Evolutionary conservation across 2,797 vertebrate species (phyloP), one percentile per base, ranked within the genome.

Genomic region (Pseudochaenichthys georgianus): DNA sequence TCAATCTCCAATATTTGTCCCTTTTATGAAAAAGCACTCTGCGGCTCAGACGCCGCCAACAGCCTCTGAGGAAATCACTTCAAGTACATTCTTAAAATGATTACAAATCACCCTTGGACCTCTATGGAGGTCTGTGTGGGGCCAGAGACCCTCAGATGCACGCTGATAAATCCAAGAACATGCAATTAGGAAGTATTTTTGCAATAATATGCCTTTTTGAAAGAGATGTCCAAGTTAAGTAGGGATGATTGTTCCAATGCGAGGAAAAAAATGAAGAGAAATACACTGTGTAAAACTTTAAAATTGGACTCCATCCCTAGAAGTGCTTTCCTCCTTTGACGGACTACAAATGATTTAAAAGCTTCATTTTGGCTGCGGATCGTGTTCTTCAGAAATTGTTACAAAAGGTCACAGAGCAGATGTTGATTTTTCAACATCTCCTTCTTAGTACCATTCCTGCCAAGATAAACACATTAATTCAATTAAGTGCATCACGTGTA

Each of bases 1-100:
- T 82, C 83, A 87, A 66, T 81, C 82, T 89, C 81, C 77, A 87
- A 90, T 90, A 84, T 88, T 86, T 80, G 54, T 64, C 74, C 81
- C 86, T 80, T 74, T 78, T 85, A 80, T 89, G 77, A 84, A 80
- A 69, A 76, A 74, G 61, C 84, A 50, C 80, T 91, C 77, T 58
- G 78, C 73, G 42, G 83, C 76, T 85, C 77, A 84, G 75, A 65
- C 8, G 15, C 28, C 80, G 82, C 84, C 63, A 59, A 70, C 77
- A 46, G 64, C 75, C 86, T 79, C 78, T 46, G 58, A 70, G 84
- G 77, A 89, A 89, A 89, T 89, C 83, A 88, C 78, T 63, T 89
- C 76, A 75, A 93, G 84, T 63, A 86, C 89, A 91, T 92, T 94
- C 88, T 86, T 84, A 80, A 82, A 91, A 85, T 90, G 80, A 90